A percentile compares a stretch with the other conserved stretches of the same genome.
Conservation (phyloP, 2,797 vertebrate species). For the Huso huso region DNA sequence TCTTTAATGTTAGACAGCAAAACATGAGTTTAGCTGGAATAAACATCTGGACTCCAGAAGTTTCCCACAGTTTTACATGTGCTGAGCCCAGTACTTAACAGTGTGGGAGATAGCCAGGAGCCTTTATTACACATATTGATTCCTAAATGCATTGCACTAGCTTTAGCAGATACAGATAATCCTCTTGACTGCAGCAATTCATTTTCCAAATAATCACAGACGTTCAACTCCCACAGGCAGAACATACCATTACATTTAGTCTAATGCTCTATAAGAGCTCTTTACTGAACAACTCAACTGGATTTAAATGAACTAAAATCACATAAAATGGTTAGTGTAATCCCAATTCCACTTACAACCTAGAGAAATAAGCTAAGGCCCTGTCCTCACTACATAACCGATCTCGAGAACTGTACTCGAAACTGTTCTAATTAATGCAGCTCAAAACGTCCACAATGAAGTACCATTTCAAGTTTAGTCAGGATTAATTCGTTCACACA, state of each 20-base stretch:
- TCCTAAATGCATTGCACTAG: constrained; percentile 1
- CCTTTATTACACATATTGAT: constrained; percentile 20
- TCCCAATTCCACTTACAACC: too few species aligned
- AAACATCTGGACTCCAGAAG: neutral
- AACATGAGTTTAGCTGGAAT: too few species aligned
- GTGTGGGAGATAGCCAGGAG: neutral
- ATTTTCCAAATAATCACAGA: constrained; percentile 10
- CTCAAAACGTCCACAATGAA: too few species aligned
- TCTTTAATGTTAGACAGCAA: too few species aligned
- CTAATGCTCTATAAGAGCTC: constrained; percentile 7
- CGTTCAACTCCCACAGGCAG: constrained; percentile 3
- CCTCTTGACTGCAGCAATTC: constrained; percentile 6
- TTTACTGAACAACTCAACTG: neutral
- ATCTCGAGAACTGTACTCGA: too few species aligned
- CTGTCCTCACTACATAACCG: too few species aligned
- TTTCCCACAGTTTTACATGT: constrained; percentile 3
- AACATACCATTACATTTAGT: constrained; percentile 6
- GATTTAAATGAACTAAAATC: too few species aligned
- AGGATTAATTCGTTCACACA: too few species aligned
- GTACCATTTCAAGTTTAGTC: too few species aligned
- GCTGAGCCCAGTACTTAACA: constrained; percentile 18
- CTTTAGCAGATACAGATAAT: constrained; percentile 13
- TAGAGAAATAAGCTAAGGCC: too few species aligned
- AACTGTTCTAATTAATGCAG: too few species aligned
- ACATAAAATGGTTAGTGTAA: too few species aligned